A percentile compares a stretch with the other conserved stretches of the same genome.
Conservation (phyloP, 2,113 vertebrate species). For the Chunga burmeisteri region DNA sequence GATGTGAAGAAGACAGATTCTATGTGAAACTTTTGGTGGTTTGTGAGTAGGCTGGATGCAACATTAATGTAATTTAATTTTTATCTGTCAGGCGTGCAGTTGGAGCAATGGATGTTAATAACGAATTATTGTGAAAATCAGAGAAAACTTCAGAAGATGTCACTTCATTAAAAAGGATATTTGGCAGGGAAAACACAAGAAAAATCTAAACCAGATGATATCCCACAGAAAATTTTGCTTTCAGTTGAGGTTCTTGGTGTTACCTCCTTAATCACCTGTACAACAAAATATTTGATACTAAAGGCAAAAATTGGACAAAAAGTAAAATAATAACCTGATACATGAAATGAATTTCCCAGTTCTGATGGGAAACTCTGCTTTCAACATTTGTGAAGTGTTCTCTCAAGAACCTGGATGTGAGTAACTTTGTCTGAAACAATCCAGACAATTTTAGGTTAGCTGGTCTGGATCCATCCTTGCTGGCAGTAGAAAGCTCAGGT, state of each 20-base stretch:
- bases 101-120: background rate
- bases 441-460: background rate
- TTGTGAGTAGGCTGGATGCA: background rate
- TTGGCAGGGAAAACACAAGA: background rate
- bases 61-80: background rate
- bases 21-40: background rate
- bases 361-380: background rate
- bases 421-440: background rate
- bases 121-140: background rate
- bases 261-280: background rate
- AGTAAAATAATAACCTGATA: background rate
- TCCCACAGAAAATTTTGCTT: background rate
- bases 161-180: background rate
- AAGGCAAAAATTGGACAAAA: background rate
- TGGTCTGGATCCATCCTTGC: background rate
- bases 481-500: background rate
- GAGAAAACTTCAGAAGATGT: background rate
- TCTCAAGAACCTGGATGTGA: background rate
- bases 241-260: background rate
- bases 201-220: background rate
- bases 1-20: background rate
- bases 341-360: background rate
- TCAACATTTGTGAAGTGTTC: background rate
- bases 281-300: background rate
- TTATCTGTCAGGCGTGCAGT: background rate